Base-by-base conservation (phyloP, 2,797 vertebrate species). In the Epinephelus coioides region DNA sequence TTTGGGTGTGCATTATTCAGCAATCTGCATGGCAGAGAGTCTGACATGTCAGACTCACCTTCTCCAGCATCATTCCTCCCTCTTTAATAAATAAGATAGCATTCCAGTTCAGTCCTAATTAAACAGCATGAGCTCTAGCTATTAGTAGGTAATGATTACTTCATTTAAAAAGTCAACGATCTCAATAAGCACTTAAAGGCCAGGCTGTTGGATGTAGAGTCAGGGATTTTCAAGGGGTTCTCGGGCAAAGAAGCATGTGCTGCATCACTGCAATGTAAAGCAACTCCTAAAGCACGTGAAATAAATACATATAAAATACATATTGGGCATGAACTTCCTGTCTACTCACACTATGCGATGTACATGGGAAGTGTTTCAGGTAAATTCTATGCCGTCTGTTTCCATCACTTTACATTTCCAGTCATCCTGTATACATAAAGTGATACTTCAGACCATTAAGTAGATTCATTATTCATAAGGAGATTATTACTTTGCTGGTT, bases 401-500 rank as follows among this genome's bases (percentile, higher is more conserved):
- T 84, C 86, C 83, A 81, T 85, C 72, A 79, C 73, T 87, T 80
- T 83, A 79, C 65, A 65, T 90, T 92, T 92, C 91, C 91, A 91
- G 88, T 91, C 85, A 89, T 87, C 75, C 66, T 67, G 78, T 51
- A 69, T 79, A 79, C 76, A 87, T 86, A 69, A 69, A 79, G 69
- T 12, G 19, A 90, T 91, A 87, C 88, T 89, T 85, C 69, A 93
- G 82, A 85, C 92, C 92, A 95, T 95, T 94, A 93, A 89, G 83
- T 81, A 64, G 76, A 93, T 95, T 91, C 81, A 94, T 95, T 94
- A 95, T 95, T 95, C 92, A 95, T 94, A 78, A 89, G 85, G 62
- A 89, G 86, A 95, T 94, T 94, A 93, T 90, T 93, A 90, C 90
- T 93, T 94, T 92, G 83, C 87, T 88, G 87, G 65, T 93, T 89